phyloP scores from a whole-genome alignment of 2,888 invertebrate species.

The Diaphora mendica region DNA sequence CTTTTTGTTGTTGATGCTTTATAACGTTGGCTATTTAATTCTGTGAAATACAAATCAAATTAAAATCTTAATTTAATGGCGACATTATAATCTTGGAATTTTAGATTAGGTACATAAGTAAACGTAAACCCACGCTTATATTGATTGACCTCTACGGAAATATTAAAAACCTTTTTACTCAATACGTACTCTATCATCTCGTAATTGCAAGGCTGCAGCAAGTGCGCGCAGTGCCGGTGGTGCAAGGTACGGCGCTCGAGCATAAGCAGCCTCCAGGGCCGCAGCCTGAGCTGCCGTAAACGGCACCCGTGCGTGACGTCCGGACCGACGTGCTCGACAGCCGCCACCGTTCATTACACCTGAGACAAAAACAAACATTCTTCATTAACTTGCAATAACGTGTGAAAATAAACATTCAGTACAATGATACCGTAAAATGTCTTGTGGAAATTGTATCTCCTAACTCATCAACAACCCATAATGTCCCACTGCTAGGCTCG shows the following conservation, averaged over 20 bases:
- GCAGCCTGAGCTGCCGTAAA: conserved; percentile 90
- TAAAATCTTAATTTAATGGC: too few species aligned
- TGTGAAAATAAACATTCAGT: neutral
- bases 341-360: conserved; percentile 69
- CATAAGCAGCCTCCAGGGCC: conserved; percentile 89
- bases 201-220: conserved; percentile 87
- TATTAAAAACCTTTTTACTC: neutral
- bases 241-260: conserved; percentile 89
- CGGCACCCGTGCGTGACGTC: conserved; percentile 90
- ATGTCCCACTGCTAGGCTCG: too few species aligned
- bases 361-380: conserved; percentile 40
- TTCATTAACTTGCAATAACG: conserved; percentile 30
- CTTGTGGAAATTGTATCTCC: neutral
- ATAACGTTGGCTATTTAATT: too few species aligned
- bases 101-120: neutral
- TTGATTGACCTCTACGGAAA: neutral
- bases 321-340: conserved; percentile 84
- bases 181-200: conserved; percentile 88
- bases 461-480: too few species aligned
- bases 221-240: conserved; percentile 89
- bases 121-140: neutral
- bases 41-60: too few species aligned
- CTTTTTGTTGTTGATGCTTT: too few species aligned
- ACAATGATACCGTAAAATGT: neutral
- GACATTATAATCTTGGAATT: neutral